Evolutionary conservation across 2,113 vertebrate species (phyloP), one percentile per base, ranked within the genome.

Genomic region (Myrmophylax atrothorax): DNA sequence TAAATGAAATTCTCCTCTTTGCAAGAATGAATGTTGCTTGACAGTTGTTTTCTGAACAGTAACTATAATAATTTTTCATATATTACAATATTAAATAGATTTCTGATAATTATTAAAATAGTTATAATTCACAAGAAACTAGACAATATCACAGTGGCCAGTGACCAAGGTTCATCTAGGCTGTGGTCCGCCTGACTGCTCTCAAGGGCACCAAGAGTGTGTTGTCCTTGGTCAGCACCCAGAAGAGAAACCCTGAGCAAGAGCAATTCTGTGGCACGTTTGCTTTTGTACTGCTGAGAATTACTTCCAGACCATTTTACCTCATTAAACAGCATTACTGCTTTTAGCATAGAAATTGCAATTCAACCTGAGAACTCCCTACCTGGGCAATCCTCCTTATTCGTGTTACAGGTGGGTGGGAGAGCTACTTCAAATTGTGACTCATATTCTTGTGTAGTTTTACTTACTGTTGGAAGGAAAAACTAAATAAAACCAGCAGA

Each of bases 381-480:
- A 19, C 55, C 16, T 4, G 3, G 49, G 42, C 40, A 46, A 18
- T 74, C 40, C 53, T 86, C 42, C 86, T 73, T 42, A 33, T 14
- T 74, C 1, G 0, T 28, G 13, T 40, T 88, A 75, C 42, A 70
- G 56, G 76, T 95, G 82, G 79, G 72, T 81, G 85, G 38, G 38
- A 89, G 33, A 80, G 29, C 63, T 63, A 25, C 42, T 20, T 64
- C 72, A 85, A 89, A 89, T 76, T 18, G 50, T 92, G 90, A 96
- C 68, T 96, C 93, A 74, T 47, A 47, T 64, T 47, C 50, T 50
- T 77, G 63, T 63, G 72, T 77, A 67, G 3, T 49, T 93, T 92
- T 93, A 94, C 87, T 86, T 95, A 77, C 94, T 77, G 55, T n/a
- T 78, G 64, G 69, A 79, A 75, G 77, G 14, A 42, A 42, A 42